Percentiles rank a stretch among this genome's conserved stretches.
Conservation (phyloP, 1,140 invertebrate species). For the Aphelinus certus region DNA sequence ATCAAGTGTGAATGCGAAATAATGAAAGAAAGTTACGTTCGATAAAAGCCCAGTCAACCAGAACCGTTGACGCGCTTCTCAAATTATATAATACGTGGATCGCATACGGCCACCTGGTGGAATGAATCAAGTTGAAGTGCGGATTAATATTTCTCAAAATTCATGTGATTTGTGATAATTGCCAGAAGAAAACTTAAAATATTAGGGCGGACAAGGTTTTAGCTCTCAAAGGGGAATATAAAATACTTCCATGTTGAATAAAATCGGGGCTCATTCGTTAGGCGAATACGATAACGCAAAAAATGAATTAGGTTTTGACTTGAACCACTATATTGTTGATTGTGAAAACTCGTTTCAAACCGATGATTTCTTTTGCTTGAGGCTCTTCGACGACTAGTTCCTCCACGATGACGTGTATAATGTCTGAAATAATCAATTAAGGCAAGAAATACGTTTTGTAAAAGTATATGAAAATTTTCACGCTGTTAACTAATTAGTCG, state of each 20-base stretch:
- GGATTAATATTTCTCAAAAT: neutral
- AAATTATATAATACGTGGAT: neutral
- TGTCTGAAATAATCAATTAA: slow-evolving; percentile 34
- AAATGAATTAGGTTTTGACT: too few species aligned
- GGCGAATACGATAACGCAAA: too few species aligned
- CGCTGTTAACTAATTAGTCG: too few species aligned
- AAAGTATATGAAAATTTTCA: slow-evolving; percentile 19
- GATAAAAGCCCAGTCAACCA: slow-evolving; percentile 20
- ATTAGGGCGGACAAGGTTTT: slow-evolving; percentile 6
- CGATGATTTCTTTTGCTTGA: slow-evolving; percentile 23
- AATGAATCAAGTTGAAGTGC: slow-evolving; percentile 11
- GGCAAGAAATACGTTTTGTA: slow-evolving; percentile 8
- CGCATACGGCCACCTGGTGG: neutral
- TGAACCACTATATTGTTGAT: too few species aligned
- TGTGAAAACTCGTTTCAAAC: too few species aligned
- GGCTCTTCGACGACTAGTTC: slow-evolving; percentile 40
- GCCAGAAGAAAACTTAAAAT: slow-evolving; percentile 6
- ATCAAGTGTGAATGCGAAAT: neutral
- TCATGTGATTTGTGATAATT: slow-evolving; percentile 1
- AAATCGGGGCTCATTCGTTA: too few species aligned
- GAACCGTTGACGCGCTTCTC: slow-evolving; percentile 9
- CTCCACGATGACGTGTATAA: slow-evolving; percentile 35
- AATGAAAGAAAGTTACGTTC: slow-evolving; percentile 22
- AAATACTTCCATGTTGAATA: slow-evolving; percentile 13
- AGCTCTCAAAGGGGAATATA: slow-evolving; percentile 24